These are phyloP conservation scores for Malaclemys terrapin DNA, from an alignment of 2,113 vertebrate species.

Conservation along the genomic window DNA sequence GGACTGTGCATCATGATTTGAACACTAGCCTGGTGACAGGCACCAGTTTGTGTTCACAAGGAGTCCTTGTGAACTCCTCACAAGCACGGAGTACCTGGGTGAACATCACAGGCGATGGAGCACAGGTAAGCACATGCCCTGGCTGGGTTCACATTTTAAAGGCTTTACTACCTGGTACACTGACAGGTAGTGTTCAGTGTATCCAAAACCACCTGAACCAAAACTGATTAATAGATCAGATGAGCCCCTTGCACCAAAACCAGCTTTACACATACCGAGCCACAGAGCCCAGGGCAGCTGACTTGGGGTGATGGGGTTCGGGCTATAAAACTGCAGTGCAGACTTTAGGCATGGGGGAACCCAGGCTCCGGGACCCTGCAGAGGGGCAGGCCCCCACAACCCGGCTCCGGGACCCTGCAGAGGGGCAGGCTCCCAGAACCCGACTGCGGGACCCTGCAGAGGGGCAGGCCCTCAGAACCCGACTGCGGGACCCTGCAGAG, in stretches of 20 bases:
- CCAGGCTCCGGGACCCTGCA: too few species aligned
- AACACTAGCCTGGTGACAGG: background rate
- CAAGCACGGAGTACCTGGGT: too few species aligned
- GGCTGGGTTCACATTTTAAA: background rate
- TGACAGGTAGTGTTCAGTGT: background rate
- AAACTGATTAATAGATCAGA: background rate
- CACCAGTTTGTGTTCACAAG: background rate
- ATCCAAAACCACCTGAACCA: background rate
- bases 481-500: too few species aligned
- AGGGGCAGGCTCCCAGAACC: too few species aligned
- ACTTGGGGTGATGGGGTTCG: background rate
- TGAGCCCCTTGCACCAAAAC: background rate
- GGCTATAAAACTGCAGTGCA: background rate
- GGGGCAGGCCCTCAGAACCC: too few species aligned
- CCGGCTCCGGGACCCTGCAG: background rate
- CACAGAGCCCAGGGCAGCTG: background rate
- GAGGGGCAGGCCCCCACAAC: background rate
- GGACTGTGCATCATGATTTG: background rate
- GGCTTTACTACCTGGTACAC: background rate
- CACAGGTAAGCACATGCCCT: background rate
- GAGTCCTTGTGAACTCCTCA: too few species aligned
- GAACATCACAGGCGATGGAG: background rate
- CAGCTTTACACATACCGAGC: background rate
- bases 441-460: too few species aligned
- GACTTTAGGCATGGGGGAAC: background rate